Evolutionary conservation across 2,797 vertebrate genomes (phyloP).

Genomic region (Momotus momota): DNA sequence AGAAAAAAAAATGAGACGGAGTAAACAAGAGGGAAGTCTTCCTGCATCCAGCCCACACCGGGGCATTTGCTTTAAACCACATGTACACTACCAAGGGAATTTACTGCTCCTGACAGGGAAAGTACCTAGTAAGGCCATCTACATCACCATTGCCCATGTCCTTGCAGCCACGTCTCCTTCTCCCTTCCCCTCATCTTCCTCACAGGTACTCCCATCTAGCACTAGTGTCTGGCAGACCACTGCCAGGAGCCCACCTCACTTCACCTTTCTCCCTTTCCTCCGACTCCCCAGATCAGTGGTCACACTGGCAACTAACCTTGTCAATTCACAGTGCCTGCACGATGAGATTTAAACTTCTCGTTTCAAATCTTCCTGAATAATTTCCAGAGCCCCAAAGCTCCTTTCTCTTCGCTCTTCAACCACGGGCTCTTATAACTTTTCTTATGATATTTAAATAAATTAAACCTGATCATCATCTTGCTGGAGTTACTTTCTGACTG

Average conservation of each 20-base stretch:
- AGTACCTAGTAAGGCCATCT: background rate
- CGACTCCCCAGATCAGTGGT: background rate
- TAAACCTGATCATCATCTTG: background rate
- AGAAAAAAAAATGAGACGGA: background rate
- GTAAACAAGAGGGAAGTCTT: background rate
- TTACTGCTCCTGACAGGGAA: background rate
- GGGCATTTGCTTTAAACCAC: background rate
- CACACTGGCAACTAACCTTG: background rate
- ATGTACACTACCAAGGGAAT: background rate
- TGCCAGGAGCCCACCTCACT: background rate
- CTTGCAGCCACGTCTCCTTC: fast-evolving
- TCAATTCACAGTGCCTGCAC: background rate
- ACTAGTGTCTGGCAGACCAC: background rate
- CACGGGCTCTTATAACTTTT: background rate
- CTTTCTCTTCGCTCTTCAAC: background rate
- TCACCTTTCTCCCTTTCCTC: background rate
- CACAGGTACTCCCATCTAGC: fast-evolving
- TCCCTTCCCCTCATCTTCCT: background rate
- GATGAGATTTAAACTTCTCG: background rate
- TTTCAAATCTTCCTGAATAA: conserved; percentile 37
- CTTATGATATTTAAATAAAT: conserved; percentile 13
- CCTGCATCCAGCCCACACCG: fast-evolving
- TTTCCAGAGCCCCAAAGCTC: background rate
- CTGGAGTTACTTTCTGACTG: background rate
- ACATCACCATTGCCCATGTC: background rate